Evolutionary conservation across 1,140 invertebrate species (phyloP), one percentile per base, ranked within the genome.

Genomic region (Camponotus pennsylvanicus): DNA sequence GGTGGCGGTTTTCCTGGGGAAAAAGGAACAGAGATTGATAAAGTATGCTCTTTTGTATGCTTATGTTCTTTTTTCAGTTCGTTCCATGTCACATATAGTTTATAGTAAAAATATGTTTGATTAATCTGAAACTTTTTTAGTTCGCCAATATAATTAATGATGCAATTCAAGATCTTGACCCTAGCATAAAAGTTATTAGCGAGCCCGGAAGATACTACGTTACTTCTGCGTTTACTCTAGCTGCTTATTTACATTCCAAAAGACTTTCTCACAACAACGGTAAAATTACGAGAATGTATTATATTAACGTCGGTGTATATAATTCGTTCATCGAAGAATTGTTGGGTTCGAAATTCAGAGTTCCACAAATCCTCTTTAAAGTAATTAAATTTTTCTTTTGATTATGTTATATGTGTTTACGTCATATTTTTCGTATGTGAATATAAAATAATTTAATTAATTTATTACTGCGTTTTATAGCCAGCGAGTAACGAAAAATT

Each of bases 1-100:
- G 98, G 98, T 3, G 98, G 98, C 6, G 98, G 98, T 52, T 98
- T 98, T 95, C 97, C 97, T 1, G 98, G 98, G 4, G 96, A 96
- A 85, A 94, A 94, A 67, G 95, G 95, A 86, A 94, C 95, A 1
- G 95, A 95, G 63, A 96, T 98, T 83, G 95, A 96, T 96, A 94
- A 97, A 96, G 94, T 97, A 96, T 94, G 59, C 27, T 37, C n/a
- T 59, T 63, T 52, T 15, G 21, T 21, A 21, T 21, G 21, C 21
- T 21, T 21, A 21, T 21, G 21, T 0, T 21, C 21, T 0, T 21
- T 76, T 67, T 80, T 11, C 15, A 0, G 8, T 42, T 42, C n/a
- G 1, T 27, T 55, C 8, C 0, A 55, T 4, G 42, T 45, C 0
- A 45, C 2, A 11, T 3, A 49, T 11, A 49, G 13, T 49, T 49